Evolutionary conservation across 37 sponge, comb jelly and placozoan genomes (phyloP).

Genomic region (Beroe forskalii): DNA sequence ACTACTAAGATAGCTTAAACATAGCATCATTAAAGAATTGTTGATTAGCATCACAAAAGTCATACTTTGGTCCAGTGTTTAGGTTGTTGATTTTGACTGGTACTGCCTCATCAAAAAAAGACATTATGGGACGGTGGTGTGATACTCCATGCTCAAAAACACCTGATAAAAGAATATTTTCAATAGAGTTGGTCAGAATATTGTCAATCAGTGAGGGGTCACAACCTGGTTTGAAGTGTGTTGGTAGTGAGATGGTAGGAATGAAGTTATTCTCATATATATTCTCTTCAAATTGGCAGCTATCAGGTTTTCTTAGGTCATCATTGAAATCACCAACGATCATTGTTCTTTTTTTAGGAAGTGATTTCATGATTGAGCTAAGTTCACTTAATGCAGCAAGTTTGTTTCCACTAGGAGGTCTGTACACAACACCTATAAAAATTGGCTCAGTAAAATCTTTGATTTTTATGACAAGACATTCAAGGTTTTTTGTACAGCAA

Average conservation of each 20-base stretch:
- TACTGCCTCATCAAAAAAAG: neutral
- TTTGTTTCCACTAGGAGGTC: neutral
- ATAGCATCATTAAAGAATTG: neutral
- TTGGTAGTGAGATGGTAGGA: neutral
- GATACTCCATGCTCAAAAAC: neutral
- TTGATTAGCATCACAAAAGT: neutral
- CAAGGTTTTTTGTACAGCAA: neutral
- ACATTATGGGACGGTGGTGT: neutral
- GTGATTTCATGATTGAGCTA: neutral
- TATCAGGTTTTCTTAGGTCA: too few species aligned
- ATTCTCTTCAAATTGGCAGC: neutral
- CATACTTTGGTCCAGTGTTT: neutral
- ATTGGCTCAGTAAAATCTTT: neutral
- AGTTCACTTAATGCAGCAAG: neutral
- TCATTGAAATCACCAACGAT: too few species aligned
- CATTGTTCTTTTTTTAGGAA: neutral
- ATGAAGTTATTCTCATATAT: neutral
- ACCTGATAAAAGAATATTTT: neutral
- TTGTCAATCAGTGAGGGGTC: neutral
- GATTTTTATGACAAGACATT: neutral
- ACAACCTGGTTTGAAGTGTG: too few species aligned
- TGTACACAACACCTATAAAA: neutral
- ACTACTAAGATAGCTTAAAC: too few species aligned
- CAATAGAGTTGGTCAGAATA: neutral
- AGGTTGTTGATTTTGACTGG: neutral